Percentiles rank a stretch among this genome's conserved stretches.
Evolutionary conservation across 2,113 vertebrate genomes (phyloP).

Genomic region (Lagopus leucura): DNA sequence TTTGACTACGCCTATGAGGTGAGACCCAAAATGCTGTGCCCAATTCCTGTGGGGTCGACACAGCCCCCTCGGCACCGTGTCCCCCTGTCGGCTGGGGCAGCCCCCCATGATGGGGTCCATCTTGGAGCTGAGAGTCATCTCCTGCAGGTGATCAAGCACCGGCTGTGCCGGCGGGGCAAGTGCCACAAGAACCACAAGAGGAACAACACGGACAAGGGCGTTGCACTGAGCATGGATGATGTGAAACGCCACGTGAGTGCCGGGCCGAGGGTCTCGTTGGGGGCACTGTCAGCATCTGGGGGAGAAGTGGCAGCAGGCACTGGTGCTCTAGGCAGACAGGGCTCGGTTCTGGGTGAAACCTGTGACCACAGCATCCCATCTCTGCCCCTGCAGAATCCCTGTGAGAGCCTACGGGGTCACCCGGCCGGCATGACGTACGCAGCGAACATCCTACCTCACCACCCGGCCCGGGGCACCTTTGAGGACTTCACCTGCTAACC

Average conservation of each 20-base stretch:
- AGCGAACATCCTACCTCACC: slow-evolving; percentile 99
- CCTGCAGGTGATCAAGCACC: slow-evolving; percentile 92
- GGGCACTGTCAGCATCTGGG: not conserved
- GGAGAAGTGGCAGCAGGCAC: not conserved
- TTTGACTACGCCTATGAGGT: slow-evolving; percentile 98
- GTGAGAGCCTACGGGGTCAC: slow-evolving; percentile 90
- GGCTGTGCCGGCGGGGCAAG: slow-evolving; percentile 88
- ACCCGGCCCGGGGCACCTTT: slow-evolving; percentile 95
- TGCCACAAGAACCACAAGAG: slow-evolving; percentile 92
- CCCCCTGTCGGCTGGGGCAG: not conserved
- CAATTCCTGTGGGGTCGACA: no score
- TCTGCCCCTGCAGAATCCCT: slow-evolving; percentile 83
- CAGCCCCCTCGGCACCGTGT: not conserved
- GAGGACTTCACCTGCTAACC: slow-evolving; percentile 99
- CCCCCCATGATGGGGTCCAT: not conserved
- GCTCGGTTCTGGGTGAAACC: not conserved
- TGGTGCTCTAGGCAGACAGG: not conserved
- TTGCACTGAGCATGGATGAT: slow-evolving; percentile 95
- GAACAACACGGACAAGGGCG: slow-evolving; percentile 94
- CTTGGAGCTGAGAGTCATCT: not conserved
- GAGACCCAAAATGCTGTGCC: not conserved
- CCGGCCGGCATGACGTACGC: slow-evolving; percentile 92
- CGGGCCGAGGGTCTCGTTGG: not conserved
- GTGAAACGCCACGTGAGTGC: slow-evolving; percentile 95
- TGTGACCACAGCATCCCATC: rapidly evolving